Evolutionary conservation across 2,113 vertebrate species (phyloP).

Genomic region (Leptobrachium ailaonicum): DNA sequence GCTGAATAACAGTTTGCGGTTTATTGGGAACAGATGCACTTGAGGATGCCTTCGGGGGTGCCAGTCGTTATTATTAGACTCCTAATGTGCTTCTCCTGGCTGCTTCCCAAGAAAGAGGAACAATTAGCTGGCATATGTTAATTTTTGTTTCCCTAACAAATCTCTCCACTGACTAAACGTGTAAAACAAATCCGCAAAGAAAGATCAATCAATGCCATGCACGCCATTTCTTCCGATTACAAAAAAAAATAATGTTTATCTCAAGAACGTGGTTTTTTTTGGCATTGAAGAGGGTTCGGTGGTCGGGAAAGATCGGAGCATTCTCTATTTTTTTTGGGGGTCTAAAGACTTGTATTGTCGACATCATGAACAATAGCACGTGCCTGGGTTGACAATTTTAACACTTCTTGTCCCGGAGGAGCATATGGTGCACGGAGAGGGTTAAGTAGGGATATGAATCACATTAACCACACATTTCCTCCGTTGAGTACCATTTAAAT

Average conservation of each 20-base stretch:
- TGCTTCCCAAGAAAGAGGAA: conserved; percentile 85
- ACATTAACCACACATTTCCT: conserved; percentile 63
- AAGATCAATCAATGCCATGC: conserved; percentile 85
- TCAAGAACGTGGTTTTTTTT: conserved; percentile 70
- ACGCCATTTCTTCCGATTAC: conserved; percentile 79
- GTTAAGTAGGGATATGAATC: conserved; percentile 57
- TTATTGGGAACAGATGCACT: conserved; percentile 86
- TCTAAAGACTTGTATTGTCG: conserved; percentile 50
- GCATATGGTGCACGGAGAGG: conserved; percentile 50
- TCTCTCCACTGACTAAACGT: conserved; percentile 84
- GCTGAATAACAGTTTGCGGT: conserved; percentile 82
- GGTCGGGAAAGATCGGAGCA: conserved; percentile 64
- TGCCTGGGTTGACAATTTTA: conserved; percentile 56
- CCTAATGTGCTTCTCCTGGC: conserved; percentile 82
- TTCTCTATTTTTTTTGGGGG: conserved; percentile 54
- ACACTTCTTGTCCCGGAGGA: conserved; percentile 18
- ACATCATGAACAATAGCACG: conserved; percentile 61
- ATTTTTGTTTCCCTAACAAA: conserved; percentile 90
- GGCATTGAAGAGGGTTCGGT: conserved; percentile 76
- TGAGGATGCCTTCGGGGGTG: conserved; percentile 81
- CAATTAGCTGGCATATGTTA: conserved; percentile 91
- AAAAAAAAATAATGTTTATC: conserved; percentile 74
- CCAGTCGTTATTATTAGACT: conserved; percentile 84
- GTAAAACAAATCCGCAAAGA: conserved; percentile 88
- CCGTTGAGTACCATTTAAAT: conserved; percentile 65